Evolutionary conservation across 2,113 vertebrate genomes (phyloP).

Genomic region (Nestor notabilis): DNA sequence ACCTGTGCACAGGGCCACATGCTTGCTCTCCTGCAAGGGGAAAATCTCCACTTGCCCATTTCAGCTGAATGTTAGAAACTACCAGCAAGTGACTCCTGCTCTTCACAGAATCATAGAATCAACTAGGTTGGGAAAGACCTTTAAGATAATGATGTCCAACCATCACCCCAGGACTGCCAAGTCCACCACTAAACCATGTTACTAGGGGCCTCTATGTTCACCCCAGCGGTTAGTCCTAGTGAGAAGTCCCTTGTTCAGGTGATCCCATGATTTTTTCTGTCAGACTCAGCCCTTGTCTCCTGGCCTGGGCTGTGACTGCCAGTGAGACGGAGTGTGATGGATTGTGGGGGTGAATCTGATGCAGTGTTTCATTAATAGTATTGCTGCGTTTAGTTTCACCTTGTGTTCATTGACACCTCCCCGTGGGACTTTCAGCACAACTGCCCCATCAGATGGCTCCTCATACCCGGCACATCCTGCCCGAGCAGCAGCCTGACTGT

Average conservation of each 20-base stretch:
- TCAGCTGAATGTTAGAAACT: fast-evolving
- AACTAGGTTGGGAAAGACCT: neutral
- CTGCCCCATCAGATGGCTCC: neutral
- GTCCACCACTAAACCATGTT: neutral
- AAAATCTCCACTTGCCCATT: neutral
- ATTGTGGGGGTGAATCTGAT: neutral
- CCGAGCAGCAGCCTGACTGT: neutral
- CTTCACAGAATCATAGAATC: neutral
- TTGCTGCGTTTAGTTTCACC: neutral
- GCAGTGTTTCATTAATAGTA: neutral
- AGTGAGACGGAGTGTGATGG: fast-evolving
- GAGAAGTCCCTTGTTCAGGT: neutral
- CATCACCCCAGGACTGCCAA: neutral
- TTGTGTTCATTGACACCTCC: fast-evolving
- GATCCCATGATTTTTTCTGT: neutral
- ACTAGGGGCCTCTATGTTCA: neutral
- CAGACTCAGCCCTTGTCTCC: neutral
- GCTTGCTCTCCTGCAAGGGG: fast-evolving
- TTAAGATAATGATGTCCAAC: neutral
- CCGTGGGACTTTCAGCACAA: neutral
- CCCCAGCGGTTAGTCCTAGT: neutral
- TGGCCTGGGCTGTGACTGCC: neutral
- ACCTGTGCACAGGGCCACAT: fast-evolving
- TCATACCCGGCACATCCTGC: neutral
- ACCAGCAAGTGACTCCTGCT: fast-evolving